Conservation (phyloP, 2,797 vertebrate genomes). For the Astyanax mexicanus region DNA sequence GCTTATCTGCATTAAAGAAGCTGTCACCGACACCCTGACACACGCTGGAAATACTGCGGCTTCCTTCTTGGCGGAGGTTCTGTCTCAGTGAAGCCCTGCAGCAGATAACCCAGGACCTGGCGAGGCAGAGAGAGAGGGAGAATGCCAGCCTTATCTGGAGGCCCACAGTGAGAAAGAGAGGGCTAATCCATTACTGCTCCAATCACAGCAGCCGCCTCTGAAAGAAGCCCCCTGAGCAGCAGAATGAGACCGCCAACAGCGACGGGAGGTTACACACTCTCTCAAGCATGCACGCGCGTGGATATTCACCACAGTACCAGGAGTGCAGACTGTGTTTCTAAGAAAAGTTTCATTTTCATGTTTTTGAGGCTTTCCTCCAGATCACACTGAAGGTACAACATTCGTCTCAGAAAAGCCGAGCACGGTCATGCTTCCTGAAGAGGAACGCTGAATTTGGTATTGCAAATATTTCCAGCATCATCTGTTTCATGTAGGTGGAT, state of each 20-base stretch:
- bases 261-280: conserved; percentile 18
- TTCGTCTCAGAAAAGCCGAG: not conserved
- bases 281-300: not conserved
- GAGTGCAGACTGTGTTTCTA: not conserved
- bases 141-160: conserved; percentile 57
- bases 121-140: conserved; percentile 39
- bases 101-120: conserved; percentile 58
- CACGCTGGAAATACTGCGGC: conserved; percentile 44
- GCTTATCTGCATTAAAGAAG: conserved; percentile 67
- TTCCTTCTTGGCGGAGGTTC: conserved; percentile 46
- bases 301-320: not conserved
- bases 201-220: conserved; percentile 45
- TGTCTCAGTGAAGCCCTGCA: conserved; percentile 52
- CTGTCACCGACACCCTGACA: conserved; percentile 64
- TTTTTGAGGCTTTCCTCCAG: not conserved
- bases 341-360: conserved; percentile 2
- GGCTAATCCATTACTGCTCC: conserved; percentile 58
- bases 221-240: conserved; percentile 41
- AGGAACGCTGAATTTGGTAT: not conserved
- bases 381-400: not conserved
- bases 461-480: not conserved
- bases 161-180: conserved; percentile 51
- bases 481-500: not conserved
- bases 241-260: conserved; percentile 26
- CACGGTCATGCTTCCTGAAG: not conserved